Percentiles rank a stretch among this genome's conserved stretches.
Evolutionary conservation across 1,140 invertebrate genomes (phyloP).

Genomic region (Brachionus rotundiformis): DNA sequence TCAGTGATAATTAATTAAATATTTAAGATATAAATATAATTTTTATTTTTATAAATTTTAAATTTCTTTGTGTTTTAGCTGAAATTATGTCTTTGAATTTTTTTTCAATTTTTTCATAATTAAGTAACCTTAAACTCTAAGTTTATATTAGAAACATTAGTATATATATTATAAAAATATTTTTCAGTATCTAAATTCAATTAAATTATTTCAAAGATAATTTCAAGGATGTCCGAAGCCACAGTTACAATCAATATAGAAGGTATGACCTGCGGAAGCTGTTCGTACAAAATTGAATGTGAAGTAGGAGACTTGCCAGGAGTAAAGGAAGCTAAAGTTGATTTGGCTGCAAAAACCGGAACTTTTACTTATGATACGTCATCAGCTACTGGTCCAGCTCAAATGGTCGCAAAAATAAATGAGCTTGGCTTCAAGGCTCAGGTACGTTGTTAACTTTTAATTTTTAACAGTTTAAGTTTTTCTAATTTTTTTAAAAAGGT

Average conservation of each 20-base stretch:
- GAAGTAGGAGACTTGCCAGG: slow-evolving; percentile 49
- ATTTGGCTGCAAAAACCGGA: slow-evolving; percentile 24
- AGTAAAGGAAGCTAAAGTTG: slow-evolving; percentile 44
- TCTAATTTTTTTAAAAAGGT: too few species aligned
- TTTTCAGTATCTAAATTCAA: background rate
- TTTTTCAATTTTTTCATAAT: slow-evolving; percentile 41
- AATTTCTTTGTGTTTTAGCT: background rate
- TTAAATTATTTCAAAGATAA: background rate
- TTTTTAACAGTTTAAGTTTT: too few species aligned
- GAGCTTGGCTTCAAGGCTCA: slow-evolving; percentile 40
- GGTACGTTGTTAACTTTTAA: background rate
- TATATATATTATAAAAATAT: background rate
- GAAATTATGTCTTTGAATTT: background rate
- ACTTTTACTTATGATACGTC: slow-evolving; percentile 41
- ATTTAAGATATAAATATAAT: too few species aligned
- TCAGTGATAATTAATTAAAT: too few species aligned
- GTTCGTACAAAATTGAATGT: slow-evolving; percentile 44
- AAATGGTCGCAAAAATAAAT: slow-evolving; percentile 44
- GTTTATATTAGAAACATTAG: too few species aligned
- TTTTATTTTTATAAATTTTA: too few species aligned
- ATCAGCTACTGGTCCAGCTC: slow-evolving; percentile 14
- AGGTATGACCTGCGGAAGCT: slow-evolving; percentile 41
- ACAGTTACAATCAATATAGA: slow-evolving; percentile 23
- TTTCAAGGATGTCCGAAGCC: slow-evolving; percentile 26
- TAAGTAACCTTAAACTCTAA: slow-evolving; percentile 5